Evolutionary conservation across 2,888 invertebrate genomes (phyloP), one percentile per base, ranked within the genome.

Genomic region (Gastrophysa polygoni): DNA sequence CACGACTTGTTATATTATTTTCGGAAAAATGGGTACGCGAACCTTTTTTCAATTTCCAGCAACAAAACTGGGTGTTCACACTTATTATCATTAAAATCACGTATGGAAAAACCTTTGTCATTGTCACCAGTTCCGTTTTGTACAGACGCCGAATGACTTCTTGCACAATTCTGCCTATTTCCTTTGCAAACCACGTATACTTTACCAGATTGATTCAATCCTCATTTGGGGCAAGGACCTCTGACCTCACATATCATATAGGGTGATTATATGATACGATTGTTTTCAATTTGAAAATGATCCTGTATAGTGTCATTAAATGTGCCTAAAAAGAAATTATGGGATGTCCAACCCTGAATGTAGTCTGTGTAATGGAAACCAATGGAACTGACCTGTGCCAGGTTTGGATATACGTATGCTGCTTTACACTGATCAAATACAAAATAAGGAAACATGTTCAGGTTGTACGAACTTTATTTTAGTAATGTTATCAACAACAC

Each of bases 211-310:
- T 16, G 55, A 57, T 59, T 47, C 57, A 46, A 62, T 54, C 59
- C 63, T 55, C 70, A 71, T 72, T 67, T 73, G 61, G 74, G 73
- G 72, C 73, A 74, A 74, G 74, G 73, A 70, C 68, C 66, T 61
- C 52, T 48, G 59, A 57, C 51, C 58, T 52, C 57, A 59, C 51
- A 24, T 24, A 14, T 38, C 38, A 38, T 38, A 38, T 14, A 14
- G 38, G 38, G 38, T 6, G 38, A 38, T 38, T 38, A 14, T 38
- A n/a, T 14, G 14, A 14, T 38, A 11, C 3, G n/a, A 4, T 38
- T 38, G 14, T 38, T 14, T 3, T 38, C 11, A 4, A 38, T 38
- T 38, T 11, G 4, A 11, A 14, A 38, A 14, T 38, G 38, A 38
- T 14, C 38, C 38, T 38, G 38, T 38, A 14, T 14, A 5, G 3